Conservation (phyloP, 2,113 vertebrate species). For the Fukomys damarensis region DNA sequence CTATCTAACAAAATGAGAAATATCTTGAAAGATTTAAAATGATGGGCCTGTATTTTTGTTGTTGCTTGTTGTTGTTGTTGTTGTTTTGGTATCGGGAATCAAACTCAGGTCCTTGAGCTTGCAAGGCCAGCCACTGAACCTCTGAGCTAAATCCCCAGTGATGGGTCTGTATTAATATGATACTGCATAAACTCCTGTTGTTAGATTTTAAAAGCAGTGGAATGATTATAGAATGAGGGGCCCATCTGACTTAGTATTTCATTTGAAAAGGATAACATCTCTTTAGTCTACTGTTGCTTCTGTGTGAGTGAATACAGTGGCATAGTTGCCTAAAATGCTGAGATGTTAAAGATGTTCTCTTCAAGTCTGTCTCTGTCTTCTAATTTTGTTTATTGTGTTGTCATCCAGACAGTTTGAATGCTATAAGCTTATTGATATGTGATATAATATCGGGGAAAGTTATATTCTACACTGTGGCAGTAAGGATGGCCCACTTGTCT, state of each 20-base stretch:
- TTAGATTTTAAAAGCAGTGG: background rate
- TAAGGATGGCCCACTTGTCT: background rate
- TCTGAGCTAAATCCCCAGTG: too few species aligned
- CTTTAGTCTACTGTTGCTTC: background rate
- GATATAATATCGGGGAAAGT: background rate
- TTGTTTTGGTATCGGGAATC: too few species aligned
- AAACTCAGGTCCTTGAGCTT: too few species aligned
- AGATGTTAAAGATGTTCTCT: background rate
- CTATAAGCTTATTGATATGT: background rate
- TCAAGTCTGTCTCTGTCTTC: background rate
- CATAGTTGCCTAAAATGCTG: background rate
- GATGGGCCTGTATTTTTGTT: background rate
- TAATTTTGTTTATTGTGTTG: slow-evolving; percentile 14
- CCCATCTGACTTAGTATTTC: background rate
- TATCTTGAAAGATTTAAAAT: background rate
- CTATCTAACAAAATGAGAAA: background rate
- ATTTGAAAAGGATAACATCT: background rate
- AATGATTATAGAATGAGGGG: background rate
- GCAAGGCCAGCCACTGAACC: too few species aligned
- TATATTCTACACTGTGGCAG: background rate
- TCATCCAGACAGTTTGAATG: background rate
- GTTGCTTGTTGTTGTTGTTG: too few species aligned
- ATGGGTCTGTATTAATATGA: background rate
- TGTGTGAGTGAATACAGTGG: background rate
- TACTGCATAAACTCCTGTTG: background rate